A percentile compares a stretch with the other conserved stretches of the same genome.
phyloP scores from a whole-genome alignment of 2,113 vertebrate genomes.

The Dinomys branickii region DNA sequence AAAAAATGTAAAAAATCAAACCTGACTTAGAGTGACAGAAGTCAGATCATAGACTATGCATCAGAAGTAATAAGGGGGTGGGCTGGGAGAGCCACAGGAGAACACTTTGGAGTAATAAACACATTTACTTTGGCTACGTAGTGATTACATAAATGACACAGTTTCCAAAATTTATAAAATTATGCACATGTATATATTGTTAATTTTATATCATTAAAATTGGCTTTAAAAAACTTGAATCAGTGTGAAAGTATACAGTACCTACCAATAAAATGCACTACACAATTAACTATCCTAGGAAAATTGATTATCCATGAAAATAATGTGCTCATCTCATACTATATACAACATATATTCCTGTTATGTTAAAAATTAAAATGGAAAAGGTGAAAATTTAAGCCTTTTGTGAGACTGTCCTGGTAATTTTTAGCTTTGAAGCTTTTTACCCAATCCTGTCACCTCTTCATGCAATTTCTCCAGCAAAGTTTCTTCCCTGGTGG shows the following conservation, averaged over 20 bases:
- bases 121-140: not conserved
- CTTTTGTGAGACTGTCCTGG: not conserved
- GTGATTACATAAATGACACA: not conserved
- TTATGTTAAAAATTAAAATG: not conserved
- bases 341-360: not conserved
- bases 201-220: not conserved
- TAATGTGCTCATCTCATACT: not conserved
- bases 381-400: not conserved
- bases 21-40: not conserved
- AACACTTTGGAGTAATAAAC: not conserved
- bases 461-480: too few species aligned
- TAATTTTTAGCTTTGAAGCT: not conserved
- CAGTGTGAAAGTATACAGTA: not conserved
- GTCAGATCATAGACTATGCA: not conserved
- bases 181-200: not conserved
- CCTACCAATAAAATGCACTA: not conserved
- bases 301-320: not conserved
- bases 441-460: not conserved
- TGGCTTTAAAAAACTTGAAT: not conserved
- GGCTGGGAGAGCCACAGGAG: not conserved
- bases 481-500: not conserved
- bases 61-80: not conserved
- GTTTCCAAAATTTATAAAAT: not conserved
- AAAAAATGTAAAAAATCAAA: not conserved
- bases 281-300: not conserved